Base-by-base conservation (phyloP, 2,113 vertebrate species). In the Polyodon spathula region DNA sequence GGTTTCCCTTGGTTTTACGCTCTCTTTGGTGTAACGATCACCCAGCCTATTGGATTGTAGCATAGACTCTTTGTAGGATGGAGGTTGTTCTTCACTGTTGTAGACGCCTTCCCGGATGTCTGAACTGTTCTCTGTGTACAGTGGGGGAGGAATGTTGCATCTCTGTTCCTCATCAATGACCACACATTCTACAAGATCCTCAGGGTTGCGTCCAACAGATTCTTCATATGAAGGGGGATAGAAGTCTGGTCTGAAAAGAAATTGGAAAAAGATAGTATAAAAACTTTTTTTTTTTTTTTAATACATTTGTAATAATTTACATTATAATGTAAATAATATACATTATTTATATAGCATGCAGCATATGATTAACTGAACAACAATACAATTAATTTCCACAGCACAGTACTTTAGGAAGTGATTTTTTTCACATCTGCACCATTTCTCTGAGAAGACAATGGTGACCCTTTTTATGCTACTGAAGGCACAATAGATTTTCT, bases 161-260 rank as follows among this genome's bases (percentile, higher is more conserved):
- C 4, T 6, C 42, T 63, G 56, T 54, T 60, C 56, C 11, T 62
- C 58, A 10, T 67, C 67, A 0, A 73, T 53, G 0, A 50, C 58
- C 50, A 43, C 43, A 6, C 56, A 63, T 59, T 39, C 43, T 5
- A 62, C 14, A 8, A 71, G 56, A 4, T 56, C 1, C 4, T n/a
- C 67, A 0, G 41, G 43, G 12, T 66, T 63, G 56, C 76, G 81
- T 66, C 61, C 61, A 16, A 80, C 74, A 37, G 77, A 88, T 54
- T 91, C 85, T 67, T 89, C 84, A 0, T 93, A 95, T 0, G 85
- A 82, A 1, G 89, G 90, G 37, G 84, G 92, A 59, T 86, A 90
- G 53, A 81, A 81, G 53, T 78, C 73, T 4, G 83, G 81, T 65
- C 92, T 95, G 71, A 59, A 81, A 70, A 71, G 54, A 69, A 60